These are phyloP conservation scores for Panagrolaimus sp. DNA, from an alignment of 1,140 invertebrate species.

Conservation along the genomic window DNA sequence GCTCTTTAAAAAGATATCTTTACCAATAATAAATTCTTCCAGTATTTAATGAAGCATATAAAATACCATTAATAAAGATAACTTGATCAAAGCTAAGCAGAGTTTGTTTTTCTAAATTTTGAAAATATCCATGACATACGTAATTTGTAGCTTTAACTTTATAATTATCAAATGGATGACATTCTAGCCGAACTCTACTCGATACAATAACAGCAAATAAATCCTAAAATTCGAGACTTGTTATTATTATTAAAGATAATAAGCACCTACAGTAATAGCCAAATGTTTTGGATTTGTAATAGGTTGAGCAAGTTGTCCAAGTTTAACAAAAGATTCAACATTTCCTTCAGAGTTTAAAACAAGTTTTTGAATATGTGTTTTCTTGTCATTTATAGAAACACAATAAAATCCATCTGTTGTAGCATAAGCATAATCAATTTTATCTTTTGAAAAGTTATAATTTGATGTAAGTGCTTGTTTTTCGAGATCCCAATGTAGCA, in stretches of 20 bases:
- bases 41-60: slow-evolving; percentile 34
- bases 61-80: slow-evolving; percentile 24
- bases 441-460: background rate
- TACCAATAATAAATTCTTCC: slow-evolving; percentile 43
- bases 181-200: background rate
- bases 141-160: background rate
- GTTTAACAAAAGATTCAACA: background rate
- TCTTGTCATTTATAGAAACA: background rate
- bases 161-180: background rate
- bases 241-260: background rate
- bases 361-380: background rate
- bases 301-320: background rate
- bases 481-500: background rate
- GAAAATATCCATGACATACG: background rate
- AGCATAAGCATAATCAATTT: background rate
- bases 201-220: background rate
- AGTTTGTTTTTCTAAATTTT: slow-evolving; percentile 18
- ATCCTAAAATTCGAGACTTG: slow-evolving; percentile 1
- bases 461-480: background rate
- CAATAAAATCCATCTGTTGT: background rate
- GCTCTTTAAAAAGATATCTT: too few relatives aligned
- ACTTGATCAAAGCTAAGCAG: slow-evolving; percentile 26
- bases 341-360: background rate
- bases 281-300: background rate
- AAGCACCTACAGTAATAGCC: slow-evolving; percentile 5